A percentile compares a stretch with the other conserved stretches of the same genome.
phyloP scores from a whole-genome alignment of 2,888 invertebrate species.

The Brachypalpus laphriformis region DNA sequence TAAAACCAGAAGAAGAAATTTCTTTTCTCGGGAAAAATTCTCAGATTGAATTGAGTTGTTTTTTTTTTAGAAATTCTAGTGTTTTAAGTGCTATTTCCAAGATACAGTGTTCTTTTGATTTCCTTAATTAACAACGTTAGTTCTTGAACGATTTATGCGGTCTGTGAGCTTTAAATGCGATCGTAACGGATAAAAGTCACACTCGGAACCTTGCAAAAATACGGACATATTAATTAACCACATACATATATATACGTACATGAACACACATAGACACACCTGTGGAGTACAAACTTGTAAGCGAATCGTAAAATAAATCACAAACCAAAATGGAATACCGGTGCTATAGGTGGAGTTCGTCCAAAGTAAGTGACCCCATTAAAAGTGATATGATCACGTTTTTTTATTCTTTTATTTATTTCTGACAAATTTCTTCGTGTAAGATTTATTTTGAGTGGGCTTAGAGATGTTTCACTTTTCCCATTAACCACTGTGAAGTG shows the following conservation, averaged over 20 bases:
- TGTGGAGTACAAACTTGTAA: slow-evolving; percentile 51
- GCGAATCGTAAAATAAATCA: slow-evolving; percentile 70
- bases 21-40: slow-evolving; percentile 69
- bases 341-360: slow-evolving; percentile 82
- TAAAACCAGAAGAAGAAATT: slow-evolving; percentile 67
- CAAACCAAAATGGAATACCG: slow-evolving; percentile 82
- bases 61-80: slow-evolving; percentile 42
- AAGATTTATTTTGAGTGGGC: slow-evolving; percentile 30
- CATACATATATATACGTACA: background rate
- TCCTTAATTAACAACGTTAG: background rate
- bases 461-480: slow-evolving; percentile 41
- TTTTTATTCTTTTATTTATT: slow-evolving; percentile 54
- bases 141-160: slow-evolving; percentile 10
- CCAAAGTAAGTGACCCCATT: slow-evolving; percentile 83
- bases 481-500: background rate
- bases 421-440: slow-evolving; percentile 53
- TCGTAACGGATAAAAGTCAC: slow-evolving; percentile 42
- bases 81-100: slow-evolving; percentile 18
- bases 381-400: slow-evolving; percentile 73
- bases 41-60: slow-evolving; percentile 52
- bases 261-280: slow-evolving; percentile 47
- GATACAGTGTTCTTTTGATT: slow-evolving; percentile 17
- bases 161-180: slow-evolving; percentile 37
- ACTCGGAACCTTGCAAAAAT: slow-evolving; percentile 43
- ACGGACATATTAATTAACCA: slow-evolving; percentile 39